phyloP scores from a whole-genome alignment of 2,113 vertebrate genomes.

The Propithecus coquereli region DNA sequence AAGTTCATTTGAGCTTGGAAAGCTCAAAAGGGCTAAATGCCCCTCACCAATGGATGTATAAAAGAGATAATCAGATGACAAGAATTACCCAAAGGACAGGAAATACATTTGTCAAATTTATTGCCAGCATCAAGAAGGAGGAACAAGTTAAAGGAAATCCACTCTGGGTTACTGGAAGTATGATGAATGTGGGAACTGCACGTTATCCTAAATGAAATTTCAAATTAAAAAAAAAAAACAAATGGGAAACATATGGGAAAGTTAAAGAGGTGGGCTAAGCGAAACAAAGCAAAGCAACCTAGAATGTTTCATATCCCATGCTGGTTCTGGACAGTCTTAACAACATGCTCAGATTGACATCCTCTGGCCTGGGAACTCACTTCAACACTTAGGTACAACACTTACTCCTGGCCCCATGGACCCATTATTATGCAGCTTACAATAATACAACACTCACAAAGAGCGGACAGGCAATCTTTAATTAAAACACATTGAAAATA shows the following conservation, averaged over 20 bases:
- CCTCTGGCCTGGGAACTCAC: not conserved
- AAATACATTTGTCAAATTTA: not conserved
- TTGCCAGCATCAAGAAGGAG: not conserved
- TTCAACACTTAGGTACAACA: not conserved
- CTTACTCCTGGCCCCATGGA: constrained; percentile 42
- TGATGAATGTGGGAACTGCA: not conserved
- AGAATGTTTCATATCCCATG: not conserved
- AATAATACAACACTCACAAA: constrained; percentile 38
- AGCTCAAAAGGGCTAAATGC: not conserved
- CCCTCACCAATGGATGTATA: not conserved
- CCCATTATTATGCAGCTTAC: not conserved
- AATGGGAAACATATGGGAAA: constrained; percentile 11
- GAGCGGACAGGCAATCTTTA: constrained; percentile 46
- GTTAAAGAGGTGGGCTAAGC: not conserved
- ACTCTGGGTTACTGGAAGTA: not conserved
- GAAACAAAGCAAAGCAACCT: not conserved
- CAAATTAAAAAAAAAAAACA: not conserved
- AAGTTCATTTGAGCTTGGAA: not conserved
- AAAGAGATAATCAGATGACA: not conserved
- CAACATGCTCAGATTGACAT: not conserved
- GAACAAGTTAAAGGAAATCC: not conserved
- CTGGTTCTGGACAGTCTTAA: not conserved
- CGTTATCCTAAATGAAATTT: constrained; percentile 14
- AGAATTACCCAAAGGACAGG: not conserved
- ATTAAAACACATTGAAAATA: constrained; percentile 62